Base-by-base conservation (phyloP, 30 jellyfish, hydroid and myxozoan genomes). In the Turritopsis dohrnii region DNA sequence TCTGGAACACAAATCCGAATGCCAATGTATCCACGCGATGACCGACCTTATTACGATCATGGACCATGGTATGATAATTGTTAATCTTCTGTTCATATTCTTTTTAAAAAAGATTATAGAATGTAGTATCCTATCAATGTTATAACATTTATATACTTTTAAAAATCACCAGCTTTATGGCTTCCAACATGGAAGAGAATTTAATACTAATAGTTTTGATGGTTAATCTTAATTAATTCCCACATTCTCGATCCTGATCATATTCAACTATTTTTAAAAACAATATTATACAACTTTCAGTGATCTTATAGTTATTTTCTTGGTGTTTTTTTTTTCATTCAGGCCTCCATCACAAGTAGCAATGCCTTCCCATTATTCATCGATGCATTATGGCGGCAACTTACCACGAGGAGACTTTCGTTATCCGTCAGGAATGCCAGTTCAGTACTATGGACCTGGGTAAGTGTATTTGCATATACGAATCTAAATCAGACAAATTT, bases 1-100 rank as follows among this genome's bases (percentile, higher is more conserved):
- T 24, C 97, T 7, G 93, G 90, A 7, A 88, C 97, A 52, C 97
- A 91, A 76, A 91, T 91, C 19, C 96, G 88, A 54, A 79, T 91
- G 89, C 88, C 99, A 1, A 31, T 94, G 82, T 94, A 94, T 71
- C 84, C 93, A 66, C 81, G 99, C 18, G 94, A 88, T 65, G 96
- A 94, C 54, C 76, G 97, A 29, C 94, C 95, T 24, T 85, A 53
- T 82, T 94, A 82, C 74, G 99, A 94, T 26, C 95, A 87, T 82
- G 80, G 96, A 53, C 84, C 90, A 0, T 93, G 98, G 98, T 93
- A 79, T 66, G 96, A 24, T 8, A 0, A 69, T 19, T 41, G 60
- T 41, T 41, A 23, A 69, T 7, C 22, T 19, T 69, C 0, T 69
- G 5, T 5, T 41, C 13, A 13, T 41, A 3, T 41, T 41, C 9